These are phyloP conservation scores for Cyprinus carpio DNA, from an alignment of 2,113 vertebrate species.

Conservation along the genomic window DNA sequence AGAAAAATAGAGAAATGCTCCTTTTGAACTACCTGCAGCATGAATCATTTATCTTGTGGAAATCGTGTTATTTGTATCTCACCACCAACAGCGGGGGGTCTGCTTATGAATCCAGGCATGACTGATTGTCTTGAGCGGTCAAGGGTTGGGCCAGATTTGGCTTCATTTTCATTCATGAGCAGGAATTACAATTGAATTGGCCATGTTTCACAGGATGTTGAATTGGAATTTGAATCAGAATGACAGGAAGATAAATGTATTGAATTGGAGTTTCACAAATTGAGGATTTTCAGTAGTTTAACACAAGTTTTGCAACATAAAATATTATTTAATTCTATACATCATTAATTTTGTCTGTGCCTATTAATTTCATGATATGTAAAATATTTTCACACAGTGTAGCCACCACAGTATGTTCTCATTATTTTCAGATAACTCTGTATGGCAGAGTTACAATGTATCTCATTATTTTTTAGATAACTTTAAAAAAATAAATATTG, in stretches of 20 bases:
- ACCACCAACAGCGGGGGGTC: slow-evolving; percentile 32
- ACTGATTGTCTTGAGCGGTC: slow-evolving; percentile 2
- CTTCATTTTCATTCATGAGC: slow-evolving; percentile 1
- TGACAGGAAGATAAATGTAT: neutral
- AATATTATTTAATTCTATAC: neutral
- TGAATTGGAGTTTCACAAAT: neutral
- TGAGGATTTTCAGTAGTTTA: neutral
- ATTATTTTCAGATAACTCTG: neutral
- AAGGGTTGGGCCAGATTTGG: neutral
- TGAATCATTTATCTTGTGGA: slow-evolving; percentile 58
- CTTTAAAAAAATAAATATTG: neutral
- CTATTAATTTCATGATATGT: neutral
- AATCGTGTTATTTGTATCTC: slow-evolving; percentile 41
- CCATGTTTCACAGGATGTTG: neutral
- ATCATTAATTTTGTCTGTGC: neutral
- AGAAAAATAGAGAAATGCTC: neutral
- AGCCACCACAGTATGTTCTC: neutral
- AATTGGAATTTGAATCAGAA: neutral
- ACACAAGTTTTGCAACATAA: neutral
- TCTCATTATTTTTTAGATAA: neutral
- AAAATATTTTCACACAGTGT: neutral
- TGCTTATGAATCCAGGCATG: slow-evolving; percentile 26
- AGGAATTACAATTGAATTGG: slow-evolving; percentile 21
- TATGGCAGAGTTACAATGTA: too few relatives aligned
- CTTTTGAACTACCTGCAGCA: slow-evolving; percentile 49